Conservation (phyloP, 92 coral and sea anemone species). For the Virgularia gustaviana region DNA sequence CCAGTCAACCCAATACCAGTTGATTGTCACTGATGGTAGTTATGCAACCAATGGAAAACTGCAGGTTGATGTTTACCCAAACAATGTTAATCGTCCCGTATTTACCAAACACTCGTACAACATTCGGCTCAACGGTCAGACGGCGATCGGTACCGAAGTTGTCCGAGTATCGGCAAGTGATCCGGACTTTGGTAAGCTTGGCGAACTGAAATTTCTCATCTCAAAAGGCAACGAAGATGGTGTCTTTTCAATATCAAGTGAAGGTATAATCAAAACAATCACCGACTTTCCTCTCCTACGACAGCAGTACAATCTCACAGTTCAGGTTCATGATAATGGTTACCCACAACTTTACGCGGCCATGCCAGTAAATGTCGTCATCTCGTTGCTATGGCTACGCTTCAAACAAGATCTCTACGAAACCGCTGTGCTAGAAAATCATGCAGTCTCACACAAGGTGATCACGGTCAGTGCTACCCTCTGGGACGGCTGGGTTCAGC, state of each 20-base stretch:
- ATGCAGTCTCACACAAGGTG: background rate
- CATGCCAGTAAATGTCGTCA: constrained; percentile 10
- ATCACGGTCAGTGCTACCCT: constrained; percentile 13
- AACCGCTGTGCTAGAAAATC: constrained; percentile 8
- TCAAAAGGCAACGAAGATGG: constrained; percentile 10
- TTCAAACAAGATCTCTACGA: constrained; percentile 28
- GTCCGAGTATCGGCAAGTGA: constrained; percentile 18
- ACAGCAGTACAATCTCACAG: constrained; percentile 16
- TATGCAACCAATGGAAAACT: constrained; percentile 4
- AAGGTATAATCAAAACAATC: constrained; percentile 4
- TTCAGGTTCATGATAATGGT: constrained; percentile 26
- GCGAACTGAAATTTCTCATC: constrained; percentile 19
- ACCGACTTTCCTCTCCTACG: background rate
- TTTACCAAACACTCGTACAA: constrained; percentile 14
- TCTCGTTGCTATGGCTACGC: constrained; percentile 18
- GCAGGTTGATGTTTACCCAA: constrained; percentile 11
- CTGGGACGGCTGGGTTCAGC: constrained; percentile 22
- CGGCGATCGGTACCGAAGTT: constrained; percentile 23
- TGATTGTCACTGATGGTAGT: constrained; percentile 15
- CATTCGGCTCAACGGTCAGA: constrained; percentile 35
- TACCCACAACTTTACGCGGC: constrained; percentile 32
- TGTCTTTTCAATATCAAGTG: background rate
- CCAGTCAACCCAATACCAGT: background rate
- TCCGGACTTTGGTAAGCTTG: constrained; percentile 36
- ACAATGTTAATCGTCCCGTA: constrained; percentile 19